Conservation (phyloP, 2,888 invertebrate species). For the Omphaloscelis lunosa region DNA sequence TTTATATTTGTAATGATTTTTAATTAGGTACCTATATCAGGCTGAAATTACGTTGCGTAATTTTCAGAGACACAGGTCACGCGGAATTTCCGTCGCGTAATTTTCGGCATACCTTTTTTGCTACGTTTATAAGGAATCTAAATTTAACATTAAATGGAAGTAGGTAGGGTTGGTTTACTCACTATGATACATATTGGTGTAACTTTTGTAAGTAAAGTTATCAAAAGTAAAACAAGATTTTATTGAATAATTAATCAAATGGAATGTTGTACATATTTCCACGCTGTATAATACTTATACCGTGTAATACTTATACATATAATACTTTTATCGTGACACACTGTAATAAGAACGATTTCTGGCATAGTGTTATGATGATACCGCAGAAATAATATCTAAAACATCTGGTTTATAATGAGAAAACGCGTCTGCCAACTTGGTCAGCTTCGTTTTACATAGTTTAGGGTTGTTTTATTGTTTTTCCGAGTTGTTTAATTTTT, state of each 20-base stretch:
- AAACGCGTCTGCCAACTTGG: constrained; percentile 27
- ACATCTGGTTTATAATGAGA: constrained; percentile 62
- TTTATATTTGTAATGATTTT: too few relatives aligned
- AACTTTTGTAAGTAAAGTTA: background rate
- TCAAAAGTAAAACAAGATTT: background rate
- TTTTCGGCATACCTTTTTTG: background rate
- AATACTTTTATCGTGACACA: background rate
- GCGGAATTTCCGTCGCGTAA: background rate
- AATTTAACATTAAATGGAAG: background rate
- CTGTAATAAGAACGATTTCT: constrained; percentile 20
- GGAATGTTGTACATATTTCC: background rate
- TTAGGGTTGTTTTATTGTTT: constrained; percentile 19
- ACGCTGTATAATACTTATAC: background rate
- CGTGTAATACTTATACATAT: too few relatives aligned
- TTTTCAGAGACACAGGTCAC: too few relatives aligned
- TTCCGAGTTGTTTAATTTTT: background rate
- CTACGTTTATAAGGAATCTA: background rate
- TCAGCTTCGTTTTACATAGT: constrained; percentile 22
- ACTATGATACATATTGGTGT: background rate
- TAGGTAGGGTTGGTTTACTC: background rate
- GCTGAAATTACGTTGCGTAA: too few relatives aligned
- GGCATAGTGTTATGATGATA: constrained; percentile 48
- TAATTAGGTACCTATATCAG: too few relatives aligned
- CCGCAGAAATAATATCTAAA: constrained; percentile 45
- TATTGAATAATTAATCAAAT: background rate